Conservation (phyloP, 2,888 invertebrate species). For the Notodonta dromedarius region DNA sequence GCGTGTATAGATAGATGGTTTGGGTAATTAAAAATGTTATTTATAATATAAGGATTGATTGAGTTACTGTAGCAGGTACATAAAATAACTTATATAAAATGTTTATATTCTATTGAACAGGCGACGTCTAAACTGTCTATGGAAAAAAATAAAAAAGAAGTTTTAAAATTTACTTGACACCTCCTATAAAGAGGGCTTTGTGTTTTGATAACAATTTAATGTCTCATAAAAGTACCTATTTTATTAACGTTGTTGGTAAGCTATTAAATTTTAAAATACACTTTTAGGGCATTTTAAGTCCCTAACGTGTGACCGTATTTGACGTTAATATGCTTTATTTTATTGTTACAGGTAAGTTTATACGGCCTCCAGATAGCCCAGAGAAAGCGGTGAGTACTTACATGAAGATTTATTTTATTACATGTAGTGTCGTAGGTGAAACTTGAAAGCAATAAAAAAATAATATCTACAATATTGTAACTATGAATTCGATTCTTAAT, state of each 20-base stretch:
- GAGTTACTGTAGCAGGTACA: no score
- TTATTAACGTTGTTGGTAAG: constrained; percentile 44
- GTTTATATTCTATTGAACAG: no score
- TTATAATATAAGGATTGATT: no score
- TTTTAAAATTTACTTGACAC: constrained; percentile 13
- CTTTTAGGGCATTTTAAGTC: constrained; percentile 45
- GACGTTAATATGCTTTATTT: constrained; percentile 48
- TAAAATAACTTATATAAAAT: no score
- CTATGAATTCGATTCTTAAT: no score
- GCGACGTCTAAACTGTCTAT: neutral
- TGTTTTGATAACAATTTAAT: constrained; percentile 54
- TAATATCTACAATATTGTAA: no score
- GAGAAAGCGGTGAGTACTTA: constrained; percentile 39
- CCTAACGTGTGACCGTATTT: constrained; percentile 41
- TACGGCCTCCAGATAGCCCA: constrained; percentile 13
- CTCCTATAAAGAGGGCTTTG: constrained; percentile 20
- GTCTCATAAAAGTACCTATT: constrained; percentile 46
- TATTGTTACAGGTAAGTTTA: constrained; percentile 59
- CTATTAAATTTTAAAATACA: constrained; percentile 44
- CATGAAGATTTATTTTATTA: constrained; percentile 19
- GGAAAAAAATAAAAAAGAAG: neutral
- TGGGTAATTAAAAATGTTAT: no score
- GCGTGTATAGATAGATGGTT: no score
- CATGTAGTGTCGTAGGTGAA: neutral
- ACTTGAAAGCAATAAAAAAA: neutral